These are phyloP conservation scores for Drosophila elegans DNA, from an alignment of 1,140 invertebrate genomes.

Conservation along the genomic window DNA sequence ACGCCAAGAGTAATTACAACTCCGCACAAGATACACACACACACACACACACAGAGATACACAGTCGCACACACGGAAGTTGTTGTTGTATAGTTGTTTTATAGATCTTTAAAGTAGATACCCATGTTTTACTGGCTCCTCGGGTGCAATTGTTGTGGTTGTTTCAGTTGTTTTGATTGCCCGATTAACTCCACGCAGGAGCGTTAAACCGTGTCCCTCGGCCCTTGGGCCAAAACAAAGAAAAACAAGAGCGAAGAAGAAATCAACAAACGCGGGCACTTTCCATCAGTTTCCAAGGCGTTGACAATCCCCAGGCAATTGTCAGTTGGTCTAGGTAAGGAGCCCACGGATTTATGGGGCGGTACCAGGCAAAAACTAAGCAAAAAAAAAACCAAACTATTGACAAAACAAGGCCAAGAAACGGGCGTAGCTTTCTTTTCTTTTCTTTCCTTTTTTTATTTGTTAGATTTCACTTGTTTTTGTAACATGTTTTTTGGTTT, in stretches of 20 bases:
- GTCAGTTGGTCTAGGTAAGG: constrained; percentile 50
- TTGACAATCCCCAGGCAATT: constrained; percentile 55
- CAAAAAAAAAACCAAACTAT: constrained; percentile 36
- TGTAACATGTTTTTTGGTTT: constrained; percentile 33
- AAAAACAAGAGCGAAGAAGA: constrained; percentile 5
- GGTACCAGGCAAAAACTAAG: not conserved
- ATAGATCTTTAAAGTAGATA: constrained; percentile 48
- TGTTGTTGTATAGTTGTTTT: constrained; percentile 16
- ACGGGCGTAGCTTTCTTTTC: constrained; percentile 8
- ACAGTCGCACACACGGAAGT: not conserved
- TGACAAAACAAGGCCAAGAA: constrained; percentile 60
- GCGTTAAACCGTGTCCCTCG: constrained; percentile 50
- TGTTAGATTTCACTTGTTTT: constrained; percentile 49
- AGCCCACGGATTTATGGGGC: constrained; percentile 6
- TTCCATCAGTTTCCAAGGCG: constrained; percentile 72
- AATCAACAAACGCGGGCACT: constrained; percentile 40
- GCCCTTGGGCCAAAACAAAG: constrained; percentile 35
- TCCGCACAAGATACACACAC: constrained; percentile 12
- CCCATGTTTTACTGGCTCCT: constrained; percentile 40
- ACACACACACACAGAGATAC: constrained; percentile 11
- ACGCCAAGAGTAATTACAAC: constrained; percentile 35
- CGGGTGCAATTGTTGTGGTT: constrained; percentile 21
- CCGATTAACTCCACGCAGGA: constrained; percentile 46
- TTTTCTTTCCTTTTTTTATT: constrained; percentile 37
- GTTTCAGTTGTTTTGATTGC: constrained; percentile 36